A percentile compares a stretch with the other conserved stretches of the same genome.
phyloP scores from a whole-genome alignment of 2,113 vertebrate species.

The Erinaceus europaeus region DNA sequence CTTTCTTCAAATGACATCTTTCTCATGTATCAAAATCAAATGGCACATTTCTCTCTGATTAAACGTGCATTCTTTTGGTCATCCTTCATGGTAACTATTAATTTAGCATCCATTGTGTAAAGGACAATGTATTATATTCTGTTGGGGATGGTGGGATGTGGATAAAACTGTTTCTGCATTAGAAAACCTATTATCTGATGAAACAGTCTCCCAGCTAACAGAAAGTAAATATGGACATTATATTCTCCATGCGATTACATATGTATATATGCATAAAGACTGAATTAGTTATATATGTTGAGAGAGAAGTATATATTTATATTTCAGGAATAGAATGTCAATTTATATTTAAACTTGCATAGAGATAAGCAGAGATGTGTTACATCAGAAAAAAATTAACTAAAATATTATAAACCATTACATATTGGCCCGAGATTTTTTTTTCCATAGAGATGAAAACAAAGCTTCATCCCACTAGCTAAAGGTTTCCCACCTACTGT shows the following conservation, averaged over 20 bases:
- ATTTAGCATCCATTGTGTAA: slow-evolving; percentile 68
- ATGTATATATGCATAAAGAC: background rate
- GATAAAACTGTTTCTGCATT: slow-evolving; percentile 51
- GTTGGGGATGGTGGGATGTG: slow-evolving; percentile 17
- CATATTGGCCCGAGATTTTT: background rate
- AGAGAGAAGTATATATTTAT: background rate
- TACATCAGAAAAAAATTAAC: background rate
- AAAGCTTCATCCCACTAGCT: slow-evolving; percentile 44
- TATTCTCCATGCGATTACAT: background rate
- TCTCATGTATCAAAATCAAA: slow-evolving; percentile 56
- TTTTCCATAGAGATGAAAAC: slow-evolving; percentile 57
- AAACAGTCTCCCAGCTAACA: slow-evolving; percentile 28
- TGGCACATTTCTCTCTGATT: slow-evolving; percentile 59
- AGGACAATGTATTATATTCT: slow-evolving; percentile 48
- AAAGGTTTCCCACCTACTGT: slow-evolving; percentile 61
- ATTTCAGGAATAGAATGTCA: background rate
- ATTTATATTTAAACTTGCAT: slow-evolving; percentile 1
- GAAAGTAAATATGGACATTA: background rate
- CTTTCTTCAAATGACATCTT: slow-evolving; percentile 60
- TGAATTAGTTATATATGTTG: background rate
- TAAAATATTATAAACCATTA: slow-evolving; percentile 7
- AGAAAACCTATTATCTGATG: slow-evolving; percentile 49
- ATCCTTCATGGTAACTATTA: slow-evolving; percentile 56
- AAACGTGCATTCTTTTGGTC: slow-evolving; percentile 52
- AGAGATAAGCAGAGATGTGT: background rate